Evolutionary conservation across 1,140 invertebrate genomes (phyloP).

Genomic region (Papilio polytes): DNA sequence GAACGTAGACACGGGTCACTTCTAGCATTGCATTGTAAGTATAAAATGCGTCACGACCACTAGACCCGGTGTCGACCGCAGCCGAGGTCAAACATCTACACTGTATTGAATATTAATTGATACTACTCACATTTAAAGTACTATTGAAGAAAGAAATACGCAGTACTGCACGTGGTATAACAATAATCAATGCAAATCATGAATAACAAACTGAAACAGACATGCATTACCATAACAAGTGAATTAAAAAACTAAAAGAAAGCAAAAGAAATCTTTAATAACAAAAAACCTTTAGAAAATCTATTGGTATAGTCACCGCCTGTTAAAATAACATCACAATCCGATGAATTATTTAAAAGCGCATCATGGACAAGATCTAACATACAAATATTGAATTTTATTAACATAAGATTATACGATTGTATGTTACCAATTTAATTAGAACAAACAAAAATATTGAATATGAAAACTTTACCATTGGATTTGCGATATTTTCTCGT

Average conservation of each 20-base stretch:
- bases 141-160: not conserved
- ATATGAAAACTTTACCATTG: not conserved
- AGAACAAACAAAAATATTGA: not conserved
- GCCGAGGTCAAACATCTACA: not conserved
- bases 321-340: not conserved
- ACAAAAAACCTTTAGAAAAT: no score
- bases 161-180: not conserved
- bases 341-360: not conserved
- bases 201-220: not conserved
- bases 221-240: not conserved
- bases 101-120: slow-evolving; percentile 2
- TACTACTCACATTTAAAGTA: not conserved
- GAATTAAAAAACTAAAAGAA: not conserved
- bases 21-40: slow-evolving; percentile 8
- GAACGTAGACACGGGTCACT: not conserved
- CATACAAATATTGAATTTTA: no score
- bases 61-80: not conserved
- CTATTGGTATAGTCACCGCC: not conserved
- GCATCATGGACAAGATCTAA: not conserved
- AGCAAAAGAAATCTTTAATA: not conserved
- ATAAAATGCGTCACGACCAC: not conserved
- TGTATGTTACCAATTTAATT: not conserved
- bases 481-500: not conserved
- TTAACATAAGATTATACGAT: not conserved
- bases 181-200: not conserved